A percentile compares a stretch with the other conserved stretches of the same genome.
Conservation (phyloP, 2,797 vertebrate species). For the Leucoraja ocellata region DNA sequence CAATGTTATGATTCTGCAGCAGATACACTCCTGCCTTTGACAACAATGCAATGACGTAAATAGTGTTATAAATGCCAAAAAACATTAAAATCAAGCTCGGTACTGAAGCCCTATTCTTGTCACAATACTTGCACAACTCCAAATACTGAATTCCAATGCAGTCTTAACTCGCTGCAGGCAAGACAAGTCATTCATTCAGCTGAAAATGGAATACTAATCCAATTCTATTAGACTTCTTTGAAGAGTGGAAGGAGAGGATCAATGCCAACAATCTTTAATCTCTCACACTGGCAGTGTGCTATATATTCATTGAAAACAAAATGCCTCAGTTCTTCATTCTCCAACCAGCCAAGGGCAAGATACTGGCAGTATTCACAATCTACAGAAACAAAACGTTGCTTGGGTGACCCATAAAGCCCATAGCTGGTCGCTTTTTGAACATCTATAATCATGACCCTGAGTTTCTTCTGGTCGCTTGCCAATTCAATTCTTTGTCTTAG, state of each 20-base stretch:
- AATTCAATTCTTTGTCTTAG: background rate
- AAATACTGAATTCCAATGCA: constrained; percentile 3
- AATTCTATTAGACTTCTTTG: background rate
- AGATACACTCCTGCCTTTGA: background rate
- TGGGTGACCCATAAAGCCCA: background rate
- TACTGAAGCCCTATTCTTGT: background rate
- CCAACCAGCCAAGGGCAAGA: background rate
- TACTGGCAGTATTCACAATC: background rate
- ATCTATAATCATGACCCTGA: background rate
- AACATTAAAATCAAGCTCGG: background rate
- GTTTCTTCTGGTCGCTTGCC: constrained; percentile 11
- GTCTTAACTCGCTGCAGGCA: background rate
- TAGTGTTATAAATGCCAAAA: background rate
- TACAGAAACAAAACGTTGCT: background rate
- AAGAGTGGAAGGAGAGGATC: background rate
- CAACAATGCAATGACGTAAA: background rate
- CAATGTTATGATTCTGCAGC: background rate
- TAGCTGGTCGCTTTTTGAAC: background rate
- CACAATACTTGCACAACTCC: background rate
- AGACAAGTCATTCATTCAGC: background rate
- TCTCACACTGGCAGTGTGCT: background rate
- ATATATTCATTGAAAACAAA: constrained; percentile 10
- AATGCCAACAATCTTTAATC: constrained; percentile 22
- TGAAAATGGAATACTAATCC: background rate
- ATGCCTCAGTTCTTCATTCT: background rate